These are phyloP conservation scores for Danaus chrysippus DNA, from an alignment of 2,888 invertebrate genomes.

Conservation along the genomic window DNA sequence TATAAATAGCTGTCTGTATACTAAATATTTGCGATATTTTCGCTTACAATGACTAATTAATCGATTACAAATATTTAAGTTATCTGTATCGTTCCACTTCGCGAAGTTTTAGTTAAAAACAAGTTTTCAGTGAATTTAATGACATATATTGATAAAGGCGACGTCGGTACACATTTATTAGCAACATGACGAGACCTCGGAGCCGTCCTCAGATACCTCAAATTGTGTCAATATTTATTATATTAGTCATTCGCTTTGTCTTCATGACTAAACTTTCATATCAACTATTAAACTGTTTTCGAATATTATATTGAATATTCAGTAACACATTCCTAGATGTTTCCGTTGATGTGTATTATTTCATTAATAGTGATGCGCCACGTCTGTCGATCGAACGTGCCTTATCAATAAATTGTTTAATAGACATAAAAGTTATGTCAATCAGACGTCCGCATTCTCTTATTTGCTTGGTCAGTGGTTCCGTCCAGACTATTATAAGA, in stretches of 20 bases:
- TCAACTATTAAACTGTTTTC: not conserved
- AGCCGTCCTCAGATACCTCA: conserved; percentile 1
- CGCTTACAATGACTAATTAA: too few species aligned
- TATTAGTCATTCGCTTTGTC: not conserved
- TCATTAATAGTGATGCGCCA: not conserved
- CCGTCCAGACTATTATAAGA: not conserved
- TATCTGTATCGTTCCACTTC: not conserved
- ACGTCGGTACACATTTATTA: not conserved
- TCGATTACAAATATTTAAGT: too few species aligned
- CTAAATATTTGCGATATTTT: too few species aligned
- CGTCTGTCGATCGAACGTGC: conserved; percentile 5
- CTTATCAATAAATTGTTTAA: conserved; percentile 12
- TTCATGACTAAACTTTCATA: too few species aligned
- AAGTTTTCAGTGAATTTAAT: conserved; percentile 1
- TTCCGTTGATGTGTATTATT: not conserved
- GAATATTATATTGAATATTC: not conserved
- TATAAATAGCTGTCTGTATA: too few species aligned
- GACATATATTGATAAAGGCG: not conserved
- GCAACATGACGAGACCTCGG: conserved; percentile 1
- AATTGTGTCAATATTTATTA: conserved; percentile 9
- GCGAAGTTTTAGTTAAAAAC: not conserved
- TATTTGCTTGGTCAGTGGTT: not conserved
- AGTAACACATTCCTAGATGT: not conserved
- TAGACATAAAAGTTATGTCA: conserved; percentile 7
- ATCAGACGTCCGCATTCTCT: conserved; percentile 11